Conservation (phyloP, 2,888 invertebrate species). For the Agapostemon virescens region DNA sequence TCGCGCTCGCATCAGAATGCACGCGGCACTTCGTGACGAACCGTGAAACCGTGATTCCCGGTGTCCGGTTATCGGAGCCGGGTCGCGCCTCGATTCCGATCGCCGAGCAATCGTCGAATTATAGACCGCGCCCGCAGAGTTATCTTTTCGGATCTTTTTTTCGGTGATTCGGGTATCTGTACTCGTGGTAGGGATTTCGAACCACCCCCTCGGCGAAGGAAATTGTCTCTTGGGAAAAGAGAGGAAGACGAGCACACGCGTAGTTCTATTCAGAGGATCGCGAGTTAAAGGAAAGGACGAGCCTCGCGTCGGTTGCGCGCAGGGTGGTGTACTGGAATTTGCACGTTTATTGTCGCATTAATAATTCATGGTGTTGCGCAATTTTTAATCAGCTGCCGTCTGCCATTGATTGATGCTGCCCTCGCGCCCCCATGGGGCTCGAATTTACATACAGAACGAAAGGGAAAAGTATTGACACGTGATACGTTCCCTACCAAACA, state of each 20-base stretch:
- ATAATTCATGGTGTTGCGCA: constrained; percentile 78
- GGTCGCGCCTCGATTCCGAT: constrained; percentile 5
- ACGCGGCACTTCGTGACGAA: constrained; percentile 19
- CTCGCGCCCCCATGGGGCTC: constrained; percentile 76
- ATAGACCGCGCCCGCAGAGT: constrained; percentile 1
- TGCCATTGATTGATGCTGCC: constrained; percentile 78
- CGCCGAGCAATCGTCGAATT: constrained; percentile 7
- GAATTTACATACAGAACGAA: constrained; percentile 78
- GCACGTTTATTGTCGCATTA: constrained; percentile 78
- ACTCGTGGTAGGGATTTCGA: not conserved
- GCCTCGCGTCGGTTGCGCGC: not conserved
- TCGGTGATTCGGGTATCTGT: not conserved
- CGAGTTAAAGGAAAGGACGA: constrained; percentile 23
- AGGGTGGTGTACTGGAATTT: constrained; percentile 73
- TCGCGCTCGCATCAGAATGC: constrained; percentile 8
- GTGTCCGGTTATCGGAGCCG: constrained; percentile 14
- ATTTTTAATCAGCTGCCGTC: constrained; percentile 78
- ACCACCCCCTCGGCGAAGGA: not conserved
- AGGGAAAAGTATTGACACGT: constrained; percentile 77
- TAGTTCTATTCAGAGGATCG: not conserved
- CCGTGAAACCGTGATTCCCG: constrained; percentile 43
- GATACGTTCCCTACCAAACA: constrained; percentile 68
- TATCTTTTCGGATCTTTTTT: not conserved
- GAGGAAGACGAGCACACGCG: not conserved
- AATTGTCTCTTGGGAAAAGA: not conserved